phyloP scores from a whole-genome alignment of 92 coral and sea anemone genomes.

The Phymanthus crucifer region DNA sequence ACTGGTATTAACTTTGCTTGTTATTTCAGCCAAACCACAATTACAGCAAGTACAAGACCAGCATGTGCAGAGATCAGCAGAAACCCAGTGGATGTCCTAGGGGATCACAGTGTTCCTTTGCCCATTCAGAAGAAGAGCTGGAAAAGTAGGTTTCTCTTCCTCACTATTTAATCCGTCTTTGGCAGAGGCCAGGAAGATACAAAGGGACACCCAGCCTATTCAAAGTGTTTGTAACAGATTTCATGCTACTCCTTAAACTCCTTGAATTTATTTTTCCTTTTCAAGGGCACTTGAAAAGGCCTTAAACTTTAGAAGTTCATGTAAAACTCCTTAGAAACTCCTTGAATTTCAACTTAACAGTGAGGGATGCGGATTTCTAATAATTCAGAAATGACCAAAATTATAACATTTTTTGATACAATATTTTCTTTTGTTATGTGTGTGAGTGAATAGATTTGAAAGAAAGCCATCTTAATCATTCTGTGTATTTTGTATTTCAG shows the following conservation, averaged over 20 bases:
- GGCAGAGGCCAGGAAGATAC: too few species aligned
- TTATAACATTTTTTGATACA: too few species aligned
- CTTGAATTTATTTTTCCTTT: too few species aligned
- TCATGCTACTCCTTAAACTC: too few species aligned
- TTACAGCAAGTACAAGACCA: conserved; percentile 91
- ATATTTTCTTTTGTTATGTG: neutral
- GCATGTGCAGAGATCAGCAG: conserved; percentile 89
- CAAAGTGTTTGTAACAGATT: too few species aligned
- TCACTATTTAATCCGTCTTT: neutral
- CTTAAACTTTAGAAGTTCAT: too few species aligned
- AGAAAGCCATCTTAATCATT: neutral
- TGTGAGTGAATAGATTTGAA: neutral
- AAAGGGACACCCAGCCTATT: too few species aligned
- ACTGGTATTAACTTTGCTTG: conserved; percentile 14
- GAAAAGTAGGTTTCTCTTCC: conserved; percentile 62
- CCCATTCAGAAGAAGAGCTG: conserved; percentile 97
- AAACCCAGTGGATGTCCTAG: conserved; percentile 90
- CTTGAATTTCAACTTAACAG: too few species aligned
- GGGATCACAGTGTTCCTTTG: conserved; percentile 93
- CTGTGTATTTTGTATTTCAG: conserved; percentile 23
- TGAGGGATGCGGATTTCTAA: too few species aligned
- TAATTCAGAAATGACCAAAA: too few species aligned
- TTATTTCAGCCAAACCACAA: conserved; percentile 66
- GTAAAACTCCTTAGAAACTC: too few species aligned
- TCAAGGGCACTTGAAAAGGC: too few species aligned